These are phyloP conservation scores for Thaumatotibia leucotreta DNA, from an alignment of 1,140 invertebrate genomes.

Conservation along the genomic window DNA sequence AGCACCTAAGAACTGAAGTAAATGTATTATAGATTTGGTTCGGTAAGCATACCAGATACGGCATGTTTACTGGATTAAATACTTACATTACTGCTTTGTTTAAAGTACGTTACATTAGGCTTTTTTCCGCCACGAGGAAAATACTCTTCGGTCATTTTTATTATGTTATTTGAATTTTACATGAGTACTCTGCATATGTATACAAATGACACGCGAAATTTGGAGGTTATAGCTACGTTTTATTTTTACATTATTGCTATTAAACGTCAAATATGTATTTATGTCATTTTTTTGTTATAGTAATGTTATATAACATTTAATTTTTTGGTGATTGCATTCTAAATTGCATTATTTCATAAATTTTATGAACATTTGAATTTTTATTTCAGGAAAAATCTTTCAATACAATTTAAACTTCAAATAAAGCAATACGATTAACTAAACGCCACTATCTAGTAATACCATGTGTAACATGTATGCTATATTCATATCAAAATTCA, in stretches of 20 bases:
- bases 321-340: too few relatives aligned
- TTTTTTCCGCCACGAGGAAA: conserved; percentile 77
- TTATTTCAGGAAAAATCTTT: too few relatives aligned
- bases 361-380: too few relatives aligned
- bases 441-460: too few relatives aligned
- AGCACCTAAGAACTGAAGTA: conserved; percentile 62
- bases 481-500: too few relatives aligned
- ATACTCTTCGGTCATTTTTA: conserved; percentile 63
- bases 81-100: conserved; percentile 70
- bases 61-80: conserved; percentile 14
- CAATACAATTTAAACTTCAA: too few relatives aligned
- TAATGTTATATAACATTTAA: too few relatives aligned
- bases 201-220: conserved; percentile 17
- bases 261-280: not conserved
- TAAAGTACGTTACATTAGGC: conserved; percentile 56
- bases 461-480: too few relatives aligned
- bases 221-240: conserved; percentile 30
- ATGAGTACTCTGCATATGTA: not conserved
- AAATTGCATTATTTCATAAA: too few relatives aligned
- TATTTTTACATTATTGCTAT: conserved; percentile 1
- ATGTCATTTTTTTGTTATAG: not conserved
- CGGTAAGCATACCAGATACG: not conserved
- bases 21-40: conserved; percentile 15
- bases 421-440: too few relatives aligned
- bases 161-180: not conserved